Conservation (phyloP, 2,797 vertebrate species). For the Benthosema pterotum region DNA sequence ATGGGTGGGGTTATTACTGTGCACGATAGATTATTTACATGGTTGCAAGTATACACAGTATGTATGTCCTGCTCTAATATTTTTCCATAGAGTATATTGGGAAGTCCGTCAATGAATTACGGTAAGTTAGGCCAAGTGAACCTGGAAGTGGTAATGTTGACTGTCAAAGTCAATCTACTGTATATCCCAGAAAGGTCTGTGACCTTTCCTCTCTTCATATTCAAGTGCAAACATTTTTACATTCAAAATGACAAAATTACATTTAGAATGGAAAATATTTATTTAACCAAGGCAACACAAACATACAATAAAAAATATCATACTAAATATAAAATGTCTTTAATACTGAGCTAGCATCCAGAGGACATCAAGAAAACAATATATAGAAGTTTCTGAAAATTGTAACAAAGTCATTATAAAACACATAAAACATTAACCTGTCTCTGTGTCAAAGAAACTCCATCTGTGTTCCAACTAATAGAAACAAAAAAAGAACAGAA, state of each 20-base stretch:
- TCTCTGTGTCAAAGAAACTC: slow-evolving; percentile 7
- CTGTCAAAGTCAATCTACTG: too few species aligned
- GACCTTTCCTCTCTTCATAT: neutral
- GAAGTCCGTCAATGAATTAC: too few species aligned
- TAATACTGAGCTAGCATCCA: slow-evolving; percentile 38
- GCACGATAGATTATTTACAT: too few species aligned
- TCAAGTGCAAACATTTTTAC: neutral
- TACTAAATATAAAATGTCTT: slow-evolving; percentile 65
- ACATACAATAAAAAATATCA: slow-evolving; percentile 67
- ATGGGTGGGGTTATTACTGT: too few species aligned
- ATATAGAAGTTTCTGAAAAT: slow-evolving; percentile 49
- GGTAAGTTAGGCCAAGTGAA: too few species aligned
- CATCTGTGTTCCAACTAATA: slow-evolving; percentile 12
- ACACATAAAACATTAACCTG: slow-evolving; percentile 13
- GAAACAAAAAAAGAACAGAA: too few species aligned
- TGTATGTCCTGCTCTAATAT: too few species aligned
- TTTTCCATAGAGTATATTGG: too few species aligned
- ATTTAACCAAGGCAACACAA: slow-evolving; percentile 64
- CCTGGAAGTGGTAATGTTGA: too few species aligned
- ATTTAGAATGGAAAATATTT: slow-evolving; percentile 34
- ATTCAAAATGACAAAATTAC: slow-evolving; percentile 5
- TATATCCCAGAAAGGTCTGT: too few species aligned
- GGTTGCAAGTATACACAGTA: too few species aligned
- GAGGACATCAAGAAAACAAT: slow-evolving; percentile 44
- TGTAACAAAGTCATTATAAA: slow-evolving; percentile 45